Percentiles rank a stretch among this genome's conserved stretches.
Evolutionary conservation across 2,888 invertebrate genomes (phyloP).

Genomic region (Dioctria rufipes): DNA sequence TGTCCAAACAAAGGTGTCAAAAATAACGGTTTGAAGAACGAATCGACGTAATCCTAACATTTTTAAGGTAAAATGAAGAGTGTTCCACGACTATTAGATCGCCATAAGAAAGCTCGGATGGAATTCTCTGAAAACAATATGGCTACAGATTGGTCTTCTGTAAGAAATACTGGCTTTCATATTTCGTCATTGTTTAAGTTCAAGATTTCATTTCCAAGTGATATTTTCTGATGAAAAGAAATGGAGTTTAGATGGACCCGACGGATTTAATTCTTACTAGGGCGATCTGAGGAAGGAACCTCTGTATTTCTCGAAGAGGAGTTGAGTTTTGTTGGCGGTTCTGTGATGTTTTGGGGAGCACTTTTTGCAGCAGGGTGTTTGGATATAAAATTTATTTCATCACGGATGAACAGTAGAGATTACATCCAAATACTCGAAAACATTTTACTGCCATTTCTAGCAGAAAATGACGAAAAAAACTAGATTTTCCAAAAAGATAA

Average conservation of each 20-base stretch:
- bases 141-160: slow-evolving; percentile 10
- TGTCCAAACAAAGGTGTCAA: slow-evolving; percentile 5
- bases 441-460: background rate
- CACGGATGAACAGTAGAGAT: no score
- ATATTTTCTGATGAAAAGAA: slow-evolving; percentile 20
- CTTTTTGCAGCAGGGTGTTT: background rate
- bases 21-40: slow-evolving; percentile 22
- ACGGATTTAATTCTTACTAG: slow-evolving; percentile 13
- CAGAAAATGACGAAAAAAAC: background rate
- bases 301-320: slow-evolving; percentile 5
- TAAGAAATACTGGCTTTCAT: background rate
- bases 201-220: slow-evolving; percentile 8
- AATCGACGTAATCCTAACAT: slow-evolving; percentile 1
- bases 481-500: background rate
- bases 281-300: slow-evolving; percentile 9
- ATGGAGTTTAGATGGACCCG: slow-evolving; percentile 16
- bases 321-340: slow-evolving; percentile 12
- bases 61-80: background rate
- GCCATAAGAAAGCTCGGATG: background rate
- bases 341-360: background rate
- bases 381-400: no score
- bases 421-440: no score
- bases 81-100: background rate
- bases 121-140: slow-evolving; percentile 1
- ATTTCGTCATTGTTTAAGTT: slow-evolving; percentile 13